Evolutionary conservation across 1,140 invertebrate species (phyloP), one percentile per base, ranked within the genome.

Genomic region (Aphaenogaster floridana): DNA sequence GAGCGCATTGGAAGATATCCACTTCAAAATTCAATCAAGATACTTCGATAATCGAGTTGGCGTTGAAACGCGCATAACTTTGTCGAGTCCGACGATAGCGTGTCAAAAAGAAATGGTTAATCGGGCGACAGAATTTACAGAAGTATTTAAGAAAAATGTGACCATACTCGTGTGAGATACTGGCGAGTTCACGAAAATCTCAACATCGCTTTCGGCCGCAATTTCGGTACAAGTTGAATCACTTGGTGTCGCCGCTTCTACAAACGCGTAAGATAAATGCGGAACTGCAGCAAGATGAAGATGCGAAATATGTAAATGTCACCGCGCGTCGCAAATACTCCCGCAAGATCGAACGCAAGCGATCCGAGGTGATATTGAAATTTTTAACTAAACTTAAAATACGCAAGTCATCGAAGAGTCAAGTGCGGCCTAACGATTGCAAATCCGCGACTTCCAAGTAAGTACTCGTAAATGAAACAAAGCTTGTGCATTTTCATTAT

Each of bases 171-270:
- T 8, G 45, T 52, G 52, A 57, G 86, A 91, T 87, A 91, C 90
- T 91, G 90, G 90, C 90, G 90, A 89, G 76, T 81, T 63, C 52
- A 78, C 86, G 50, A 76, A 89, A 87, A 91, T 80, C 79, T 15
- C 79, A 71, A 0, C 80, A 66, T 42, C 48, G 39, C 15, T 84
- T 88, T 69, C 78, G 72, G 17, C 17, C 84, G 68, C 81, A 83
- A 36, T 45, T 71, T 66, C 71, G 39, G 11, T 78, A 42, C 8
- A 90, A 89, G 54, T 66, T 85, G n/a, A 91, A 21, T 66, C 57
- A 50, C 7, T 48, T 59, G 0, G 21, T 77, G 21, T 66, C 74
- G 59, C 71, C 81, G 42, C 39, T 34, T 71, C 39, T 59, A 3
- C 78, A 57, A 57, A 72, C 72, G 36, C 69, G 21, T 34, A 61